These are phyloP conservation scores for Parthenolecanium corni DNA, from an alignment of 2,888 invertebrate genomes.

Conservation along the genomic window DNA sequence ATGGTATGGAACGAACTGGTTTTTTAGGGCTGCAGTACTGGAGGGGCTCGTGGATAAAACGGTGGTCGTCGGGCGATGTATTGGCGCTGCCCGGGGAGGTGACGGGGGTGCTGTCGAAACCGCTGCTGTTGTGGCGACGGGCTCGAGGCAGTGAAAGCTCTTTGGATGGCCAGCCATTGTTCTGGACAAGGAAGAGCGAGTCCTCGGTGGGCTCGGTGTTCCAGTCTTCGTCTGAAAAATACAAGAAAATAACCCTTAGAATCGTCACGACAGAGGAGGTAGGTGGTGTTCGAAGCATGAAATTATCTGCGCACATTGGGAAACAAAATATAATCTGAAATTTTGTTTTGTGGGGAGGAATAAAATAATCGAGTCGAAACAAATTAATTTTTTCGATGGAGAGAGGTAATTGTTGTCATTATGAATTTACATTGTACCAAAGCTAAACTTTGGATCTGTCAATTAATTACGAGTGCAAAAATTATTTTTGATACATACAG, in stretches of 20 bases:
- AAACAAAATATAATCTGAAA: no score
- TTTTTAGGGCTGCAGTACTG: neutral
- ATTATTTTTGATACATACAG: no score
- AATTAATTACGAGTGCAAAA: no score
- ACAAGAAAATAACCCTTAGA: constrained; percentile 13
- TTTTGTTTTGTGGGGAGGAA: no score
- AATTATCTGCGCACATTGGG: no score
- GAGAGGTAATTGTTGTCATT: no score
- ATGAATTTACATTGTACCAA: no score
- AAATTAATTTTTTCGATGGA: no score
- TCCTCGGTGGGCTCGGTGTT: constrained; percentile 49
- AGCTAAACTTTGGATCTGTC: no score
- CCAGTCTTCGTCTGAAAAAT: constrained; percentile 62
- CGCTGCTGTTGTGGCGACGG: constrained; percentile 35
- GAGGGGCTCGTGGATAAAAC: neutral
- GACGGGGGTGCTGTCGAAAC: constrained; percentile 30
- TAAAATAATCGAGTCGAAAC: no score
- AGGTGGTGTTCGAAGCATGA: no score
- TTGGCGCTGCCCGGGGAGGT: constrained; percentile 8
- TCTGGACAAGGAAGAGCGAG: constrained; percentile 45
- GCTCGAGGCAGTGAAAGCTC: constrained; percentile 43
- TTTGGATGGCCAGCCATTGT: constrained; percentile 34
- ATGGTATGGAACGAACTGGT: constrained; percentile 6
- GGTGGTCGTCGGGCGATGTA: constrained; percentile 5
- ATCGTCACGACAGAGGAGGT: no score